These are phyloP conservation scores for Erythrocercus mccallii DNA, from an alignment of 2,113 vertebrate species.

Conservation along the genomic window DNA sequence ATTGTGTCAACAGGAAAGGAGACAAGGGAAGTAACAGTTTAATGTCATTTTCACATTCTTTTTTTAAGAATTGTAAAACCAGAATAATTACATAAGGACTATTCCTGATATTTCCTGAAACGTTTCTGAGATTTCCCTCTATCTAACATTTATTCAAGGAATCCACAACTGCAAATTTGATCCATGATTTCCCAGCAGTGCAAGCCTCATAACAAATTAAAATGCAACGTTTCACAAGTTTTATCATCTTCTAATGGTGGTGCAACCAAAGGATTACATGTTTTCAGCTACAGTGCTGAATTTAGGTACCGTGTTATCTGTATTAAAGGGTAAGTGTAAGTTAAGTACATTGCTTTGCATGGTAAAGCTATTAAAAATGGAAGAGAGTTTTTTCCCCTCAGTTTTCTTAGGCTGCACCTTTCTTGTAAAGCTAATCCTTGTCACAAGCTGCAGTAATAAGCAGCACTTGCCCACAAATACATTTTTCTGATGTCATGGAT, in stretches of 20 bases:
- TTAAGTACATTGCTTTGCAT: not conserved
- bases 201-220: not conserved
- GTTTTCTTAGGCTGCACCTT: not conserved
- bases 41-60: not conserved
- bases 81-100: not conserved
- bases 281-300: not conserved
- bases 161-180: not conserved
- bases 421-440: not conserved
- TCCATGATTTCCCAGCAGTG: accelerated
- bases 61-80: not conserved
- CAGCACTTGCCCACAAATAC: not conserved
- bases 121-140: not conserved
- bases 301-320: not conserved
- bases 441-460: not conserved
- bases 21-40: not conserved
- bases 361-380: not conserved
- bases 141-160: not conserved
- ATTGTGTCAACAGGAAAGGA: not conserved
- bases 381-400: not conserved
- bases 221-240: not conserved
- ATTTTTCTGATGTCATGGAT: not conserved
- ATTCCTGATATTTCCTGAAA: not conserved
- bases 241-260: not conserved
- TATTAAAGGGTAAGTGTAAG: not conserved
- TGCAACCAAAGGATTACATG: not conserved